Conservation (phyloP, 2,888 invertebrate genomes). For the Trachelus stipa region DNA sequence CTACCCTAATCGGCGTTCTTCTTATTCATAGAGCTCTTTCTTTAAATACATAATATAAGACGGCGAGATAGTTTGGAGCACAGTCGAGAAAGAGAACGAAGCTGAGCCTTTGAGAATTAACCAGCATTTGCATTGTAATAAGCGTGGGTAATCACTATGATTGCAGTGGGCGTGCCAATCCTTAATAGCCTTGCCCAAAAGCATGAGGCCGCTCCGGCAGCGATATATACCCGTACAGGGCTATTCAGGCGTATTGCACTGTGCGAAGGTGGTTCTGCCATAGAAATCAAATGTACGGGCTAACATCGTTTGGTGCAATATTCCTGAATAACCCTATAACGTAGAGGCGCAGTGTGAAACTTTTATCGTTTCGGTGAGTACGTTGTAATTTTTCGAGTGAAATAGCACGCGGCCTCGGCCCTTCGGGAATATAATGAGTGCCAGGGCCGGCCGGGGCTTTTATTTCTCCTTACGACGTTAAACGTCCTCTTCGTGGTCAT, state of each 20-base stretch:
- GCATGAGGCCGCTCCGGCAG: constrained; percentile 24
- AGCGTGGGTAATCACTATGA: constrained; percentile 58
- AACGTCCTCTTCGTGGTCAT: no score
- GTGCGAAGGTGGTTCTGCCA: no score
- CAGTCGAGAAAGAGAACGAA: background rate
- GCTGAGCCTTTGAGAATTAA: constrained; percentile 42
- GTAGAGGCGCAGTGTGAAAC: constrained; percentile 38
- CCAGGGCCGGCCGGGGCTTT: background rate
- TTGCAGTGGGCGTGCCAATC: constrained; percentile 56
- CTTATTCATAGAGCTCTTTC: no score
- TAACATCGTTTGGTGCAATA: no score
- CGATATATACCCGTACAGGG: no score
- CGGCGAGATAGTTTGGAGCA: background rate
- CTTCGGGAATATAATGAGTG: background rate
- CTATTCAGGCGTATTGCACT: no score
- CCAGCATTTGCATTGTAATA: constrained; percentile 59
- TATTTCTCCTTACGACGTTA: no score
- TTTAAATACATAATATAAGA: background rate
- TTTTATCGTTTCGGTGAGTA: constrained; percentile 51
- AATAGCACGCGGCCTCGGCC: background rate
- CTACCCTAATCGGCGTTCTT: no score
- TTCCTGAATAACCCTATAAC: background rate
- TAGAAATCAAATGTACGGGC: no score
- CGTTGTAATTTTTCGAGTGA: constrained; percentile 20
- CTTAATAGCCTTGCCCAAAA: constrained; percentile 58